These are phyloP conservation scores for Octopus bimaculoides DNA, from an alignment of 1,140 invertebrate genomes.

Conservation along the genomic window DNA sequence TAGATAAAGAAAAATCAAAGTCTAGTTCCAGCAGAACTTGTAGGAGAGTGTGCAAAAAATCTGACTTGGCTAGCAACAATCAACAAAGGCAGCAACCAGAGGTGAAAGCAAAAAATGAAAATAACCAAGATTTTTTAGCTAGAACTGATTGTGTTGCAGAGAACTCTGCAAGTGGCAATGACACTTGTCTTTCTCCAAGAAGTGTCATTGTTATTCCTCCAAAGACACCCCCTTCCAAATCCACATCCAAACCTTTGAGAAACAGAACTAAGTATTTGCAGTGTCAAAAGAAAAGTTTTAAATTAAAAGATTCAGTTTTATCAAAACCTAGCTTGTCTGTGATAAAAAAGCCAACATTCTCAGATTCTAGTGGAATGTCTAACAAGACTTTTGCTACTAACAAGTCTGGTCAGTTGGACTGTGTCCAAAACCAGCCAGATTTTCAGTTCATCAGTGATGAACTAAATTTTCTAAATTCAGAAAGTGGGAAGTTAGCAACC, in stretches of 20 bases:
- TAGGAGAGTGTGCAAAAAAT: too few species aligned
- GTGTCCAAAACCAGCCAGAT: neutral
- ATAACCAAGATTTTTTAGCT: too few species aligned
- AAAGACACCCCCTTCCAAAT: neutral
- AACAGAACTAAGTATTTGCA: neutral
- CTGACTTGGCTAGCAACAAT: too few species aligned
- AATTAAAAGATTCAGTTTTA: too few species aligned
- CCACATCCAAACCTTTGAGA: neutral
- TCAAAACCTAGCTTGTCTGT: too few species aligned
- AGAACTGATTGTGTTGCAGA: too few species aligned
- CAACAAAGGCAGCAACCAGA: too few species aligned
- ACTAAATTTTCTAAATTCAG: slow-evolving; percentile 21
- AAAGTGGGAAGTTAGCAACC: slow-evolving; percentile 24
- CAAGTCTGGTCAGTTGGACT: neutral
- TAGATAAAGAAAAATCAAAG: too few species aligned
- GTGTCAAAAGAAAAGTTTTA: neutral
- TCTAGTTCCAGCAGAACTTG: too few species aligned
- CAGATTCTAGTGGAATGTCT: neutral
- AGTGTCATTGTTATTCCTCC: neutral
- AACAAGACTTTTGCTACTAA: neutral
- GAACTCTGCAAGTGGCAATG: too few species aligned
- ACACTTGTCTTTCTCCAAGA: too few species aligned
- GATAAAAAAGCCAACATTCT: neutral
- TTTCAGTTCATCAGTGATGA: slow-evolving; percentile 22
- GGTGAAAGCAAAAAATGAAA: too few species aligned